Evolutionary conservation across 2,113 vertebrate species (phyloP), one percentile per base, ranked within the genome.

Genomic region (Hippocampus guttulatus): DNA sequence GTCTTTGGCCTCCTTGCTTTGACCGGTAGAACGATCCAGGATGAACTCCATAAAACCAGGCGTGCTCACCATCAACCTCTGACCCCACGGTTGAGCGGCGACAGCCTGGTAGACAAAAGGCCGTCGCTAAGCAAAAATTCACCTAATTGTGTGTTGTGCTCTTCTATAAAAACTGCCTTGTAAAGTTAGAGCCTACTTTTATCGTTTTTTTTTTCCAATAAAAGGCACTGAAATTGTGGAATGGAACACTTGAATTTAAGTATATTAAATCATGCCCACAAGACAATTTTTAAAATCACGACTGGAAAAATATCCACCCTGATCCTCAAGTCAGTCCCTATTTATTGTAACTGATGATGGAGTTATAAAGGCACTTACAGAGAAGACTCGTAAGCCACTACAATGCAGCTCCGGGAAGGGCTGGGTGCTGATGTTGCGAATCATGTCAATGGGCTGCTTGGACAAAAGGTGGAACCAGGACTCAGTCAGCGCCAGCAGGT

Each of bases 371-470:
- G 6, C 7, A 86, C 94, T 91, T 82, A 98, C 96, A 8, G 93
- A 94, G 41, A 98, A 95, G 23, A 97, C 93, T n/a, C 86, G 88
- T 0, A 99, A 69, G 27, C 95, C 95, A 4, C 89, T 91, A 6
- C 95, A 97, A 78, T 96, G 95, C 3, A 99, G 92, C 67, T 99
- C 97, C 20, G 96, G 95, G 80, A 99, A 98, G 0, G 97, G 97
- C 75, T 98, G 96, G 30, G 90, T 93, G 71, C 95, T 96, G 86
- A 99, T 96, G 85, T 90, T 92, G 43, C 91, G 85, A 72, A 99
- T 93, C 86, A 96, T 92, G 8, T 95, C 95, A 91, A 99, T 71
- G 0, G 97, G 93, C 43, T 95, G 90, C 33, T 88, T 91, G 5
- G 95, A 94, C 65, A 98, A 71, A 71, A 92, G 89, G 0, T 77